Base-by-base conservation (phyloP, 1,140 invertebrate species). In the Thrips palmi region DNA sequence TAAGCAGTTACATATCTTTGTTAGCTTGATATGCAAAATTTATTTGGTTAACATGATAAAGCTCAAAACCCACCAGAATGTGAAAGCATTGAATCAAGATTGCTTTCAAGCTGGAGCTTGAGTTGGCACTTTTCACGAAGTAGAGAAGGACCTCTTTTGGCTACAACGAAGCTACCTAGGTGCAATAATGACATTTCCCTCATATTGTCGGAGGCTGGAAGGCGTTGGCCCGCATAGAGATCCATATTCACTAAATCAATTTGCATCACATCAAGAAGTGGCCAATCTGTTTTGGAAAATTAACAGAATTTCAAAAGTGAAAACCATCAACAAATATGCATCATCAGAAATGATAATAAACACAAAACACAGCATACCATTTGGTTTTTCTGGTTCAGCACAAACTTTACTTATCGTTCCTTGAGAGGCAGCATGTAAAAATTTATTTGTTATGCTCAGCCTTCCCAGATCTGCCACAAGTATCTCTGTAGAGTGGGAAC, bases 201-300 rank as follows among this genome's bases (percentile, higher is more conserved):
- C 3, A 45, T 27, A 2, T 33, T 22, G 28, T 43, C 21, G 34
- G 53, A 2, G 15, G 38, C 23, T 33, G 52, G 51, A 1, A 59
- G n/a, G 37, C 65, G 49, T 15, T 63, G 59, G 0, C 75, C 82
- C 3, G 78, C 71, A 43, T 75, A 82, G 2, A 88, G 57, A 53
- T 88, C 81, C 65, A 88, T 86, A 45, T 88, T 82, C 3, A 76
- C 67, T 23, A 92, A 52, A 41, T 78, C 67, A 1, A 89, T 61
- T 32, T 63, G 59, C 68, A 85, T 81, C 0, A 85, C 69, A 52
- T 89, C 82, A 4, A 87, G 48, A 8, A 88, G 50, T n/a, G n/a
- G n/a, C n/a, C n/a, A n/a, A 49, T 71, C 64, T 42, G 46, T 34
- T 41, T 40, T 40, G 34, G 44, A 37, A 40, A 38, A 18, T 36